phyloP scores from a whole-genome alignment of 1,140 invertebrate genomes.

The Drosophila fuyamai region DNA sequence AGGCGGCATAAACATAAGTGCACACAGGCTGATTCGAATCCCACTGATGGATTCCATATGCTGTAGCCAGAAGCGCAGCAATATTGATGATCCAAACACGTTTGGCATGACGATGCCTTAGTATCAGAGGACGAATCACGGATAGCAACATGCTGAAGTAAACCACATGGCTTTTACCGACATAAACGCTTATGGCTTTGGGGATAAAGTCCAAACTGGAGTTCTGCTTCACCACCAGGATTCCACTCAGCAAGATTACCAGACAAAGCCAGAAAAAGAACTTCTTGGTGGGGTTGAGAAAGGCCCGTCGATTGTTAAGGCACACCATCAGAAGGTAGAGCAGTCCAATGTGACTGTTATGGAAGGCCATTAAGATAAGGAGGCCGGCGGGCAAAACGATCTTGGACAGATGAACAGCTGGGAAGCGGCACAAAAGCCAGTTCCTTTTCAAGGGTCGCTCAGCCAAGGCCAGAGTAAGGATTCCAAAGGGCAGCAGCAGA shows the following conservation, averaged over 20 bases:
- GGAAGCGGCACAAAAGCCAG: neutral
- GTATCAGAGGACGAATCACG: conserved; percentile 49
- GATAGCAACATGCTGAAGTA: conserved; percentile 64
- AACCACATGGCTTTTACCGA: conserved; percentile 85
- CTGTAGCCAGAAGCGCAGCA: conserved; percentile 24
- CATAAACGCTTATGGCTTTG: neutral
- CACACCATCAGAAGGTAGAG: conserved; percentile 29
- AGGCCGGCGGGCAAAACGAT: conserved; percentile 44
- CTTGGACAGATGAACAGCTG: conserved; percentile 5
- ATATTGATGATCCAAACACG: conserved; percentile 49
- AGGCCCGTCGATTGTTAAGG: conserved; percentile 32
- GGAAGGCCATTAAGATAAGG: conserved; percentile 63
- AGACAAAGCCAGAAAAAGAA: conserved; percentile 51
- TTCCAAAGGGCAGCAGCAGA: conserved; percentile 61
- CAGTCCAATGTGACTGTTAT: conserved; percentile 45
- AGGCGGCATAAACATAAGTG: conserved; percentile 84
- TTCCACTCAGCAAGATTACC: conserved; percentile 78
- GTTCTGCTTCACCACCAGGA: conserved; percentile 88
- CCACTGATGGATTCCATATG: conserved; percentile 46
- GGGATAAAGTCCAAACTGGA: conserved; percentile 35
- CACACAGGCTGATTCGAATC: conserved; percentile 74
- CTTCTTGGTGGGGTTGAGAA: conserved; percentile 31
- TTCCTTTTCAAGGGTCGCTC: conserved; percentile 11
- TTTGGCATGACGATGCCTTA: conserved; percentile 25
- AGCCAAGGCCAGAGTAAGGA: conserved; percentile 50